phyloP scores from a whole-genome alignment of 2,888 invertebrate species.

The Urechis unicinctus region DNA sequence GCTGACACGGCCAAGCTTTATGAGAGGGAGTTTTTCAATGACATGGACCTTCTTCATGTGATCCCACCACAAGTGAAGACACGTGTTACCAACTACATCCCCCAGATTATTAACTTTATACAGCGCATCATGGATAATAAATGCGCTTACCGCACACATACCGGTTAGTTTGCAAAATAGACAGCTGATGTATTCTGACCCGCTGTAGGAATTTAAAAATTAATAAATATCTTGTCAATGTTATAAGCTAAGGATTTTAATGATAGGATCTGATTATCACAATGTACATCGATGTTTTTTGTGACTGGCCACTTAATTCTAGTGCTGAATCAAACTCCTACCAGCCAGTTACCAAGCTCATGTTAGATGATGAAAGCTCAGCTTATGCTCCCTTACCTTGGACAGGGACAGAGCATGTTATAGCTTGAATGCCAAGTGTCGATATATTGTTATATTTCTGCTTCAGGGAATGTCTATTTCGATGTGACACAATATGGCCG shows the following conservation, averaged over 20 bases:
- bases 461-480: slow-evolving; percentile 76
- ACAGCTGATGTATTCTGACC: not conserved
- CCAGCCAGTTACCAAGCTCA: too few species aligned
- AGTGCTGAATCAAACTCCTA: too few species aligned
- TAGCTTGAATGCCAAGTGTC: too few species aligned
- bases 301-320: too few species aligned
- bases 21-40: slow-evolving; percentile 76
- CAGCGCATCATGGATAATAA: slow-evolving; percentile 60
- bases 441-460: too few species aligned
- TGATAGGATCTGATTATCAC: not conserved
- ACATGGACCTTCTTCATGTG: slow-evolving; percentile 68
- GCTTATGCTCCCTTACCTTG: too few species aligned
- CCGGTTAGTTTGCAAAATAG: slow-evolving; percentile 53
- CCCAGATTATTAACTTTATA: slow-evolving; percentile 71
- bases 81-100: slow-evolving; percentile 75
- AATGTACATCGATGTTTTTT: too few species aligned
- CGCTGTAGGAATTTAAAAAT: not conserved
- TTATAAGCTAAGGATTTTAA: not conserved
- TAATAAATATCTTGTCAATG: not conserved
- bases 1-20: slow-evolving; percentile 59
- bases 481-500: slow-evolving; percentile 60
- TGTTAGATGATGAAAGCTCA: too few species aligned
- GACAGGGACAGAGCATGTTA: too few species aligned
- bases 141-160: slow-evolving; percentile 64
- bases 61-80: slow-evolving; percentile 65